Base-by-base conservation (phyloP, 30 jellyfish, hydroid and myxozoan genomes). In the Aurelia sp. region DNA sequence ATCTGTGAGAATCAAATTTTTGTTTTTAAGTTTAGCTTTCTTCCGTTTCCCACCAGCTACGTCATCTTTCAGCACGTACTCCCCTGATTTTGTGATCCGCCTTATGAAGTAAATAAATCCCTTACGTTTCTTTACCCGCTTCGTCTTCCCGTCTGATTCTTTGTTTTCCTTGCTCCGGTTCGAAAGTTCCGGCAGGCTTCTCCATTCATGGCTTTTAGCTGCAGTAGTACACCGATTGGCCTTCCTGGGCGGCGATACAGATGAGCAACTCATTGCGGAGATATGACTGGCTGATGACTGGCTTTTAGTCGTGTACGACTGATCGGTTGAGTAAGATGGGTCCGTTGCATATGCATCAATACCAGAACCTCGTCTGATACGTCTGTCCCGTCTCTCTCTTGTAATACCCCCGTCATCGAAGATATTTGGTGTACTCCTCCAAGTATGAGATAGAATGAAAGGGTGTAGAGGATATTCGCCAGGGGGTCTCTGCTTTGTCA, bases 341-440 rank as follows among this genome's bases (percentile, higher is more conserved):
- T 44, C 55, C 13, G 55, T 44, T 44, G 55, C 55, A 16, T 44
- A 44, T 13, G 55, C 55, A 44, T 44, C 55, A 44, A 44, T 44
- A 44, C 55, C 55, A 44, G 55, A 44, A 0, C 55, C 55, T 44
- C 55, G 55, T 44, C 55, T 44, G 2, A 44, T 44, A 44, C 15
- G 55, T 63, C 87, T 44, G 47, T 74, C 67, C 19, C 15, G 55
- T 63, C 87, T 60, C 74, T 74, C 67, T 30, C 48, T 5, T 5
- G 18, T 47, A 41, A 13, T 19, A 8, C 24, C 24, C 21, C 41
- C 76, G 65, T 63, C 73, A 16, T 76, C 77, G 5, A 76, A 41
- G 5, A 76, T 50, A 47, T 76, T 76, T 8, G 87, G 87, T 22
- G 87, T 76, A n/a, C 87, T 76, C 63, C 87, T 41, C 87, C 87